These are phyloP conservation scores for Chymomyza caudatula DNA, from an alignment of 2,888 invertebrate genomes.

Conservation along the genomic window DNA sequence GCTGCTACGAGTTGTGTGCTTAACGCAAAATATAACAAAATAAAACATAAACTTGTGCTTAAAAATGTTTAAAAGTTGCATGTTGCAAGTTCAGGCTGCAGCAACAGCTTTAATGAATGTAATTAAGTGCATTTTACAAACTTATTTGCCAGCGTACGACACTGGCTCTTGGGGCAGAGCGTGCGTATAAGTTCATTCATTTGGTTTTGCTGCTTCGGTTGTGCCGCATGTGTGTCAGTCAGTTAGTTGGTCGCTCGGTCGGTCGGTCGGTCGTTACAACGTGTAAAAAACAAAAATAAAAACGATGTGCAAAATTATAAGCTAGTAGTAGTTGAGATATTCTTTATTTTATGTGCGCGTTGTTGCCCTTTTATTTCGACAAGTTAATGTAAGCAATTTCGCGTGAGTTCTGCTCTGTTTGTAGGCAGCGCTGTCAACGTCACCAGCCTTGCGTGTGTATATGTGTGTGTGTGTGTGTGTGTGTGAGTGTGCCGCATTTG, in stretches of 20 bases:
- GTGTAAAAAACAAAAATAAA: slow-evolving; percentile 27
- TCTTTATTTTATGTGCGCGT: slow-evolving; percentile 9
- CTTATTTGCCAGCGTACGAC: too few species aligned
- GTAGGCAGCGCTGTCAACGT: slow-evolving; percentile 50
- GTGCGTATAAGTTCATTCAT: slow-evolving; percentile 40
- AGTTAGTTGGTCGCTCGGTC: background rate
- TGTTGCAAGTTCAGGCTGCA: too few species aligned
- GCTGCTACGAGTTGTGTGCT: too few species aligned
- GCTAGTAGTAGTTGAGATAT: slow-evolving; percentile 49
- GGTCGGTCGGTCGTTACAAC: background rate
- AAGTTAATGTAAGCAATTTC: slow-evolving; percentile 55
- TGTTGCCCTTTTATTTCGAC: slow-evolving; percentile 33
- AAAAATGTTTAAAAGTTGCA: too few species aligned
- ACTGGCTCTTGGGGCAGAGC: background rate
- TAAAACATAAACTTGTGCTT: too few species aligned
- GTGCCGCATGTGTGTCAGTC: slow-evolving; percentile 7
- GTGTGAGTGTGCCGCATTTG: slow-evolving; percentile 46
- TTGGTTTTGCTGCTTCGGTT: background rate
- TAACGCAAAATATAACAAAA: too few species aligned
- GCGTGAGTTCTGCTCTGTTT: slow-evolving; percentile 41
- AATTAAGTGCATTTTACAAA: too few species aligned
- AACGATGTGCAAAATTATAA: slow-evolving; percentile 41
- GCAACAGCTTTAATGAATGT: too few species aligned
- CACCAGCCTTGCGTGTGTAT: slow-evolving; percentile 39
- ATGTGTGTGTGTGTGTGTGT: slow-evolving; percentile 6